These are phyloP conservation scores for Cephus pulcher DNA, from an alignment of 2,888 invertebrate species.

Conservation along the genomic window DNA sequence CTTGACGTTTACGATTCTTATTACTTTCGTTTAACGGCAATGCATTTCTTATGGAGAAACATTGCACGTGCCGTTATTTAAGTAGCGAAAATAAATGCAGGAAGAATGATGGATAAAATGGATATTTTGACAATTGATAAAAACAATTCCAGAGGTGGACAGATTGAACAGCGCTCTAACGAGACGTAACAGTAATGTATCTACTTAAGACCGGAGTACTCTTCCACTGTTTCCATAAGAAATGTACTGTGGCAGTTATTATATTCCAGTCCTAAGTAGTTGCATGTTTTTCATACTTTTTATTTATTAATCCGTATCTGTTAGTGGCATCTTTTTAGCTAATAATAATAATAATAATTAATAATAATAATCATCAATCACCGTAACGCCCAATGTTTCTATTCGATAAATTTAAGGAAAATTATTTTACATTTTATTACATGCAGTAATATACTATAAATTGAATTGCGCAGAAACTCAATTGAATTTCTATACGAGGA, in stretches of 20 bases:
- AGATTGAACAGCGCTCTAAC: constrained; percentile 20
- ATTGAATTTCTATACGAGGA: neutral
- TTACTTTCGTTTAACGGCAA: constrained; percentile 47
- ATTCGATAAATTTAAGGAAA: constrained; percentile 13
- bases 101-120: constrained; percentile 5
- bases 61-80: constrained; percentile 47
- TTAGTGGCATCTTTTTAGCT: constrained; percentile 4
- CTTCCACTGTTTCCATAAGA: constrained; percentile 57
- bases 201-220: constrained; percentile 58
- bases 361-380: neutral
- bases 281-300: constrained; percentile 50
- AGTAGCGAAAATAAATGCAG: constrained; percentile 11
- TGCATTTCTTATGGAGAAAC: constrained; percentile 65
- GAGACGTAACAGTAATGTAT: constrained; percentile 26
- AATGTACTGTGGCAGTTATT: constrained; percentile 57
- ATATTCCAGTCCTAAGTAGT: constrained; percentile 61
- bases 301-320: constrained; percentile 17
- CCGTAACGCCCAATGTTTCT: neutral
- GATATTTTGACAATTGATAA: constrained; percentile 10
- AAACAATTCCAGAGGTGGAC: constrained; percentile 63
- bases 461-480: neutral
- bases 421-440: constrained; percentile 5
- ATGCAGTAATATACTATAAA: neutral
- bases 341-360: neutral
- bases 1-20: constrained; percentile 34